These are phyloP conservation scores for Arizona elegans DNA, from an alignment of 2,113 vertebrate genomes.

Conservation along the genomic window DNA sequence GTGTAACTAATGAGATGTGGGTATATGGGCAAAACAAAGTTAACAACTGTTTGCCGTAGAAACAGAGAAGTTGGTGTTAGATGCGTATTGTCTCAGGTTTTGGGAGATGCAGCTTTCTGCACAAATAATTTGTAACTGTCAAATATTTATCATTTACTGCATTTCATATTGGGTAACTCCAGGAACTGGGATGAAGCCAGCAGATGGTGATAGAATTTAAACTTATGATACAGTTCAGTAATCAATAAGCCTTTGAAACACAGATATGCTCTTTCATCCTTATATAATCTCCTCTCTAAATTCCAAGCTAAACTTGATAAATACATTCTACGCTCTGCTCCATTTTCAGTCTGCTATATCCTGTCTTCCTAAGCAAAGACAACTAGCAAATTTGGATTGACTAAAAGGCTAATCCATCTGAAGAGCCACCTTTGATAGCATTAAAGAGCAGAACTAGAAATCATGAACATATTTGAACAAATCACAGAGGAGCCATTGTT, in stretches of 20 bases:
- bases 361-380: neutral
- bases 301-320: conserved; percentile 15
- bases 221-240: conserved; percentile 62
- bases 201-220: conserved; percentile 72
- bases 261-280: conserved; percentile 41
- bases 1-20: conserved; percentile 51
- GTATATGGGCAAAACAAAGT: conserved; percentile 57
- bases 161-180: conserved; percentile 63
- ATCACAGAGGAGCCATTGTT: neutral
- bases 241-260: conserved; percentile 41
- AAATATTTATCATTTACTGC: conserved; percentile 67
- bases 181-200: conserved; percentile 60
- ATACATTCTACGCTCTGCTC: neutral
- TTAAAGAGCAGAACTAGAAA: neutral
- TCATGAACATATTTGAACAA: neutral
- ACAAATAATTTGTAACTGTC: conserved; percentile 68
- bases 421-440: neutral
- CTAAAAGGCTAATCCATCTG: neutral
- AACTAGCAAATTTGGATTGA: neutral
- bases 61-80: conserved; percentile 47
- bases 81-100: conserved; percentile 53
- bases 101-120: conserved; percentile 49
- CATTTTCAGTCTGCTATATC: neutral
- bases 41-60: conserved; percentile 57
- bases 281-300: neutral